Evolutionary conservation across 2,888 invertebrate genomes (phyloP).

Genomic region (Drosophila birchii): DNA sequence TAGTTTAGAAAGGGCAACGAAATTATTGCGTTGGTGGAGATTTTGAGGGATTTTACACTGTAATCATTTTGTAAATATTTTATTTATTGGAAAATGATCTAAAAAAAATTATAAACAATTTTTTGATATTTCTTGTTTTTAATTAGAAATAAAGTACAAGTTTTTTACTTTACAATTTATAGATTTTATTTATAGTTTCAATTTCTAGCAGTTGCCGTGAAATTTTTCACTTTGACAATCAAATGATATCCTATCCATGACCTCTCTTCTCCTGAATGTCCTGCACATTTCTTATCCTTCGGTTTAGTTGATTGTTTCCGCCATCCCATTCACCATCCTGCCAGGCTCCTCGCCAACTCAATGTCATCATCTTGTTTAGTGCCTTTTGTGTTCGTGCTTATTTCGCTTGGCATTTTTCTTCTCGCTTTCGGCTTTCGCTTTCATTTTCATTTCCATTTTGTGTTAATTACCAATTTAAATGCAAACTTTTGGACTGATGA

Average conservation of each 20-base stretch:
- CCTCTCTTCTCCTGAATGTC: slow-evolving; percentile 7
- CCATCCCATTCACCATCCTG: slow-evolving; percentile 16
- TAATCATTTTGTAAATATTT: neutral
- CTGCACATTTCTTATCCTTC: slow-evolving; percentile 63
- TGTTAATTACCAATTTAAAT: slow-evolving; percentile 82
- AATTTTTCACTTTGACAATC: slow-evolving; percentile 54
- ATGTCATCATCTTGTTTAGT: slow-evolving; percentile 25
- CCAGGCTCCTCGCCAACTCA: slow-evolving; percentile 4
- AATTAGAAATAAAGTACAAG: no score
- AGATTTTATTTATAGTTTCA: neutral
- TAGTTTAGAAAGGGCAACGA: slow-evolving; percentile 22
- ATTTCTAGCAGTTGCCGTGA: slow-evolving; percentile 37
- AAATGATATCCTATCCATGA: slow-evolving; percentile 31
- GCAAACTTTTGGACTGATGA: slow-evolving; percentile 78
- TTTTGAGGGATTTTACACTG: slow-evolving; percentile 48
- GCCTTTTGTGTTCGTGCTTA: slow-evolving; percentile 59
- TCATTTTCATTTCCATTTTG: slow-evolving; percentile 60
- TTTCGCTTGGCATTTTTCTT: slow-evolving; percentile 39
- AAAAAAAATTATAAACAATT: no score
- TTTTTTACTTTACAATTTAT: no score
- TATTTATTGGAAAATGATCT: neutral
- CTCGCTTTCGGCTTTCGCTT: slow-evolving; percentile 51
- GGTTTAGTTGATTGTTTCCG: slow-evolving; percentile 75
- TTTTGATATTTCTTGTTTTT: no score
- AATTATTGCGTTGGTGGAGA: slow-evolving; percentile 54